Evolutionary conservation across 2,888 invertebrate species (phyloP), one percentile per base, ranked within the genome.

Genomic region (Apomyelois bistriatella): DNA sequence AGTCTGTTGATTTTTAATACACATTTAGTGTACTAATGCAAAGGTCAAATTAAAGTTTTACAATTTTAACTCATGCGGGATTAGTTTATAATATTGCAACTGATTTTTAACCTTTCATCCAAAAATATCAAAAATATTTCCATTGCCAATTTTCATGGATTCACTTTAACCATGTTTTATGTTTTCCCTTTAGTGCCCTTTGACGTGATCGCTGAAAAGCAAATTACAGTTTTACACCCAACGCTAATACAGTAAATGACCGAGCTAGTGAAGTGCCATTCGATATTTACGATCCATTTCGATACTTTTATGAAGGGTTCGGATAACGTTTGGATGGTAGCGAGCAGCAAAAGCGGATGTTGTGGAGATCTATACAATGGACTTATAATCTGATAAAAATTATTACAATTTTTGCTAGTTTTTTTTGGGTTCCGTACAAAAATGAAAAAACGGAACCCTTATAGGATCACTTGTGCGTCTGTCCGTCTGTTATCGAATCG

Each of bases 251-350:
- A 42, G 51, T 56, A 58, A 67, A 72, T 70, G 70, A 65, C 65
- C 68, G 62, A 54, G 60, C 57, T 55, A 51, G 57, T 43, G 62
- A 61, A 68, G 61, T 64, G 65, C 66, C 66, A 66, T 68, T 75
- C 68, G 62, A 66, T 72, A 70, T 78, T 79, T 77, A 80, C 69
- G 74, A 76, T 53, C 72, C 61, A 67, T 77, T 72, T 54, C 52
- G 64, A 72, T 72, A 71, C 70, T 70, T 73, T 73, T 71, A 74
- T 70, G 70, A 62, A 62, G 58, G 56, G 54, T 43, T 17, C 4
- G 36, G 36, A 38, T 37, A 28, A 22, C 17, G 52, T 17, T 36
- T 37, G 8, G 17, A 15, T 52, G 36, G 36, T 13, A 22, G 43
- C 51, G 42, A 15, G 40, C 9, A 10, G 16, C 30, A 16, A 28